A percentile compares a stretch with the other conserved stretches of the same genome.
Conservation (phyloP, 2,888 invertebrate genomes). For the Xestia ashworthii region DNA sequence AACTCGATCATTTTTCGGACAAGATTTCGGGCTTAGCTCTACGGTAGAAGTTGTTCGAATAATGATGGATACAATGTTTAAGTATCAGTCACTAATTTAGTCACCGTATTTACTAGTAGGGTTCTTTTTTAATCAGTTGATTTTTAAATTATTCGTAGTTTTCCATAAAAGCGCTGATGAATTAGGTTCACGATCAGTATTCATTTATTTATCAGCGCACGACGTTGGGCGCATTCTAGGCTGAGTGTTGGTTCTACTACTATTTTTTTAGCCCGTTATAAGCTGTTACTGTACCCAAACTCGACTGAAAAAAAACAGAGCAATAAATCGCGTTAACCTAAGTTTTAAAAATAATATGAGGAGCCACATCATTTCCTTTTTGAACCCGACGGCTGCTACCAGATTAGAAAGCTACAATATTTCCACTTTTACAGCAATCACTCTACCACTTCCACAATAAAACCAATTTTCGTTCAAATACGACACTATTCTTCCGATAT, state of each 20-base stretch:
- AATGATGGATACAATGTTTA: neutral
- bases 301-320: neutral
- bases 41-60: neutral
- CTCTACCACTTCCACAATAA: conserved; percentile 19
- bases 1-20: neutral
- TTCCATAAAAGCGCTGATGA: neutral
- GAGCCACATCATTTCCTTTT: neutral
- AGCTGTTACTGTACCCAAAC: too few relatives aligned
- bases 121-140: neutral
- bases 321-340: neutral
- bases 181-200: neutral
- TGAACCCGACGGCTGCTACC: neutral
- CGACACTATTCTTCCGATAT: conserved; percentile 28
- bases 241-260: too few relatives aligned
- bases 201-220: neutral
- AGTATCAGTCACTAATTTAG: neutral
- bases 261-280: neutral
- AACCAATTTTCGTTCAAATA: conserved; percentile 34
- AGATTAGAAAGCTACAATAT: neutral
- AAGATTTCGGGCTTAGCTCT: neutral
- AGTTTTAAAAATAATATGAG: neutral
- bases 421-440: conserved; percentile 2
- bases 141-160: neutral
- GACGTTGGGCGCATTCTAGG: neutral
- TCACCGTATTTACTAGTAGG: neutral